Evolutionary conservation across 2,888 invertebrate genomes (phyloP), one percentile per base, ranked within the genome.

Genomic region (Bursaphelenchus okinawaensis): DNA sequence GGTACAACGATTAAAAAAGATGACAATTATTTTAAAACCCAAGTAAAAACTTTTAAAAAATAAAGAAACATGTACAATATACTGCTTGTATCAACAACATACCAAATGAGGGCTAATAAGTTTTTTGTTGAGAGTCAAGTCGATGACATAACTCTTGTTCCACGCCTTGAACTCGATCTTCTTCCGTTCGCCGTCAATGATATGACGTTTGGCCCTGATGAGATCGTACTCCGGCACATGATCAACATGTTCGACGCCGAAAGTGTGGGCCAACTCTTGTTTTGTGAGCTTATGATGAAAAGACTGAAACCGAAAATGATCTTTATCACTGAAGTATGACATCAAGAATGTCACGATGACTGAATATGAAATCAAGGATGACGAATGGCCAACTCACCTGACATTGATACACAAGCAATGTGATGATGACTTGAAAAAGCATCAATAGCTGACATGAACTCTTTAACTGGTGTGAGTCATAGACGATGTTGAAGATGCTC

Each of bases 181-280:
- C 9, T 69, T 67, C 28, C 67, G 59, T 19, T 65, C 61, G 29
- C 58, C 63, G 23, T 58, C 24, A 23, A 57, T 23, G 3, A 24
- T 16, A 9, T 50, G 52, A 20, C 69, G 59, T 19, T 66, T 56
- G 20, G 71, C 59, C 28, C 62, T 31, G 23, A 75, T 67, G 9
- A 76, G 51, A 7, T 68, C 55, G 60, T 75, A 75, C 24, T 75
- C 75, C 8, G 75, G 75, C 7, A 75, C 76, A 31, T 66, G 65
- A 19, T 68, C 64, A 16, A 55, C 55, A 19, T 76, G 68, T 50
- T 75, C 68, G 7, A 81, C 79, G 52, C 80, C 80, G 63, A 80
- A 81, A 4, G 78, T 78, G 52, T 74, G 71, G 26, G 74, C 69
- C 20, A 79, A 69, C 55, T 79, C 79, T 62, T 75, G 62, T 55